These are phyloP conservation scores for Artemia franciscana DNA, from an alignment of 1,140 invertebrate genomes.

Conservation along the genomic window DNA sequence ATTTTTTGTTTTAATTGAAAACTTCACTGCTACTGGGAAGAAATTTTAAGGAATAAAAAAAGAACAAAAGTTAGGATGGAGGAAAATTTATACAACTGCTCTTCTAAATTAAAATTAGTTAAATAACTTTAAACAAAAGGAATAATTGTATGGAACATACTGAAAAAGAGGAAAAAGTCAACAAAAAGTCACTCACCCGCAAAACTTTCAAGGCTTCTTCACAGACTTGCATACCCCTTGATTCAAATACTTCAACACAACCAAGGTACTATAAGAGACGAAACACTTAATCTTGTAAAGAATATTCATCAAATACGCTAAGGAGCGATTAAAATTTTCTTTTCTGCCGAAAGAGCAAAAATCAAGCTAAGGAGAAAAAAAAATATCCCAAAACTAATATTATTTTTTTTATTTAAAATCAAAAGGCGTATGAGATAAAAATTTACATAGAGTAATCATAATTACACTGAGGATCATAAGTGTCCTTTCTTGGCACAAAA, in stretches of 20 bases:
- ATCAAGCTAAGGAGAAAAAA: neutral
- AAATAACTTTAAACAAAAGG: neutral
- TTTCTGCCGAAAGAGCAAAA: neutral
- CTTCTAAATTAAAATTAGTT: no score
- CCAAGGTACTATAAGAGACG: slow-evolving; percentile 69
- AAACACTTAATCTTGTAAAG: no score
- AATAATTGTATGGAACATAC: neutral
- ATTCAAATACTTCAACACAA: slow-evolving; percentile 96
- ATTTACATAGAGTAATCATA: no score
- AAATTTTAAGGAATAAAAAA: slow-evolving; percentile 1
- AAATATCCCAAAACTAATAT: neutral
- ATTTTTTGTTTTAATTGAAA: no score
- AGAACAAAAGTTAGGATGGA: neutral
- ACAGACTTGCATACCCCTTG: slow-evolving; percentile 95
- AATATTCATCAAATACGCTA: no score
- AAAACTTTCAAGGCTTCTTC: slow-evolving; percentile 91
- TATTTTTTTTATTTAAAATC: neutral
- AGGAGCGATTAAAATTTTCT: no score
- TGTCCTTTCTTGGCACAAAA: no score
- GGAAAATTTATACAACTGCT: neutral
- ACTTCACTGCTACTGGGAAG: slow-evolving; percentile 1
- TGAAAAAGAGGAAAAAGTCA: neutral
- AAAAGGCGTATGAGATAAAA: no score
- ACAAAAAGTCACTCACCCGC: slow-evolving; percentile 33
- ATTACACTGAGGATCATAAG: no score